Evolutionary conservation across 64 coral and sea anemone species (phyloP), one percentile per base, ranked within the genome.

Genomic region (Montipora cactus): DNA sequence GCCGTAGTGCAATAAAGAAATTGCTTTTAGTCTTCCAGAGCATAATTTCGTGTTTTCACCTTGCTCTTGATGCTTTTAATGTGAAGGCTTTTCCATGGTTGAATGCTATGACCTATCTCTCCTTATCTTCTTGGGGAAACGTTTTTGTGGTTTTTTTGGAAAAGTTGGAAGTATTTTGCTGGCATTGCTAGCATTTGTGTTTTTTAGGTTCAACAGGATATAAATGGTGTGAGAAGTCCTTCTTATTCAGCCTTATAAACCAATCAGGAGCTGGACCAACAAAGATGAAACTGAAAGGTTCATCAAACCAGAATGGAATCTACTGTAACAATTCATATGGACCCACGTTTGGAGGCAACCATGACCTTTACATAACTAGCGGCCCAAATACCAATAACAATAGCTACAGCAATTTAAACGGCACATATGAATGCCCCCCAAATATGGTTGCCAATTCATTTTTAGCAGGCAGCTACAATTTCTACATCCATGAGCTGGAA

Each of bases 181-280:
- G 28, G 28, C 8, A 49, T n/a, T 15, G 49, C 11, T 7, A 23
- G 0, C 74, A 0, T 53, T 52, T 74, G 2, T 21, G 2, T 8
- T 16, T 15, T 74, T 45, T 49, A 89, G 87, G 51, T 37, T 22
- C 75, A 15, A 20, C 25, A 78, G 11, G 0, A 14, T 89, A 89
- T 74, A 89, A 78, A 48, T 10, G 44, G 2, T 74, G 77, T 66
- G 21, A 21, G n/a, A 50, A 50, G 45, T 81, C 90, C 3, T 92
- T 92, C 79, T 76, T 95, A 58, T 92, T 92, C 81, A 95, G 94
- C 76, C 84, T 95, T 51, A 77, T 86, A 7, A 95, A 95, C 50
- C 16, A 81, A 75, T 20, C 73, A 19, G 81, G 82, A 51, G 57
- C 55, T 45, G 76, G n/a, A 6, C 48, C 94, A 61, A 80, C 89